Conservation (phyloP, 1,140 invertebrate genomes). For the Diprion similis region DNA sequence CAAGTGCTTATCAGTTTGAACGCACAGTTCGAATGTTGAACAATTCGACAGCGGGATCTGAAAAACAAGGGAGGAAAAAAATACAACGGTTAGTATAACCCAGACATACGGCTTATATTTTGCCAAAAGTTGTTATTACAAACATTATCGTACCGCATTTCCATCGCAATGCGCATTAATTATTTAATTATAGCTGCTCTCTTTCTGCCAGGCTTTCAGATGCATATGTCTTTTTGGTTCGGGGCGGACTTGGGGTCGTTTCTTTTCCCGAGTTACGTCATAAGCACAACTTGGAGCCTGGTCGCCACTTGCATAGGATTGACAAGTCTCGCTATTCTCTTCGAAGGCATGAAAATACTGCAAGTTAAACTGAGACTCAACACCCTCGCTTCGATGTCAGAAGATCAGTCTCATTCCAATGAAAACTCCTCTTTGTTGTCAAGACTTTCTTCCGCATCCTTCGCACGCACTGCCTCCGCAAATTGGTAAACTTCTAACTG, state of each 20-base stretch:
- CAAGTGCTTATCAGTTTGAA: not conserved
- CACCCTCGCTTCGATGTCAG: slow-evolving; percentile 23
- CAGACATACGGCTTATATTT: too few relatives aligned
- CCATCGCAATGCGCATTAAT: not conserved
- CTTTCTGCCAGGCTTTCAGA: slow-evolving; percentile 39
- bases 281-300: slow-evolving; percentile 58
- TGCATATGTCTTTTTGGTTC: slow-evolving; percentile 69
- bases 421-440: slow-evolving; percentile 52
- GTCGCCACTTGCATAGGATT: slow-evolving; percentile 63
- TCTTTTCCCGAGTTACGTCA: slow-evolving; percentile 62
- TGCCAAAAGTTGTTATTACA: not conserved
- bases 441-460: slow-evolving; percentile 37
- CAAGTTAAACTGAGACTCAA: slow-evolving; percentile 44
- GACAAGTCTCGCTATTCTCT: slow-evolving; percentile 61
- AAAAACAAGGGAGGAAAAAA: not conserved
- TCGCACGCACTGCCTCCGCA: slow-evolving; percentile 19
- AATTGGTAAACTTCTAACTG: slow-evolving; percentile 33
- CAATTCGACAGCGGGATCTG: not conserved
- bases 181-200: not conserved
- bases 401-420: slow-evolving; percentile 26
- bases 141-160: not conserved
- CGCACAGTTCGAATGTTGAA: not conserved
- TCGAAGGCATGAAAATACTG: slow-evolving; percentile 65
- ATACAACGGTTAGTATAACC: not conserved
- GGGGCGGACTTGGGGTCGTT: slow-evolving; percentile 63